Conservation (phyloP, 2,888 invertebrate genomes). For the Hanleya hanleyi region DNA sequence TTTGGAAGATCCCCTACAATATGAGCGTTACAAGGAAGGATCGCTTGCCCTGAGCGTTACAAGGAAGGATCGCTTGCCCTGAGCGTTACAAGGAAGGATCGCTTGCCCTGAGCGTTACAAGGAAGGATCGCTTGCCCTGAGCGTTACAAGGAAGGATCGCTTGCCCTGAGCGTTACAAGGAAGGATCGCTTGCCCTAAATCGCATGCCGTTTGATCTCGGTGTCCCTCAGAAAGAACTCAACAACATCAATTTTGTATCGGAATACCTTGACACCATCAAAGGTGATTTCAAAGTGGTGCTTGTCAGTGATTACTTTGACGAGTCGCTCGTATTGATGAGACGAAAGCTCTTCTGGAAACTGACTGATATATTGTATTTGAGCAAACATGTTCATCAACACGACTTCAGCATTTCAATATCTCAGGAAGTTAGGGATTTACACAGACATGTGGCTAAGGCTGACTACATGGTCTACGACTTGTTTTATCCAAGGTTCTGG, state of each 20-base stretch:
- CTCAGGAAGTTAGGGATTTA: neutral
- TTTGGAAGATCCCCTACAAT: too few relatives aligned
- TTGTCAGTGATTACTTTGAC: neutral
- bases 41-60: too few relatives aligned
- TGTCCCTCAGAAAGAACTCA: neutral
- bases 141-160: too few relatives aligned
- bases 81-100: too few relatives aligned
- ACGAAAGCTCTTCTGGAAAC: neutral
- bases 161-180: too few relatives aligned
- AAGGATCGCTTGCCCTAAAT: slow-evolving; percentile 40
- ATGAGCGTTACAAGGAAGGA: too few relatives aligned
- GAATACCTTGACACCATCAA: neutral
- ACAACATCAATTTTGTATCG: too few relatives aligned
- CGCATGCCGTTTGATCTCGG: slow-evolving; percentile 44
- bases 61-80: too few relatives aligned
- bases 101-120: too few relatives aligned
- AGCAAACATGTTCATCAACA: neutral
- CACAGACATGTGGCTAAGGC: neutral
- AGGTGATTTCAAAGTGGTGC: neutral
- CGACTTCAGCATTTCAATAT: too few relatives aligned
- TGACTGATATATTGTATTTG: neutral
- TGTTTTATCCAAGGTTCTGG: neutral
- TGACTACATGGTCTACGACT: neutral
- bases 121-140: too few relatives aligned
- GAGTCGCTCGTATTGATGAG: neutral